Conservation (phyloP, 2,888 invertebrate genomes). For the Acronicta aceris region DNA sequence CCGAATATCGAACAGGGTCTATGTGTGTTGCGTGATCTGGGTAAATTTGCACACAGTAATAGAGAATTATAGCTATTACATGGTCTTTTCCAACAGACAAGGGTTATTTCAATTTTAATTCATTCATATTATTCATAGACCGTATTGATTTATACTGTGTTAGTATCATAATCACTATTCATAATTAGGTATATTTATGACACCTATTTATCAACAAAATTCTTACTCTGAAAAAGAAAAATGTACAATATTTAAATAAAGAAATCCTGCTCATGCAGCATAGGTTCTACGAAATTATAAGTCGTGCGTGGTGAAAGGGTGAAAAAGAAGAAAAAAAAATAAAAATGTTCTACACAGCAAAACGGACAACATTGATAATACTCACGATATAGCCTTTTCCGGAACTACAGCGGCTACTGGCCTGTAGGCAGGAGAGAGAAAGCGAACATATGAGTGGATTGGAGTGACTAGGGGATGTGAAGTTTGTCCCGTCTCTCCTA, state of each 20-base stretch:
- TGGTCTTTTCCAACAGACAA: slow-evolving; percentile 47
- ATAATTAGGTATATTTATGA: slow-evolving; percentile 31
- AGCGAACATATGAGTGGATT: slow-evolving; percentile 88
- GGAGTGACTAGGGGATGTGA: slow-evolving; percentile 81
- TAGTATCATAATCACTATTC: slow-evolving; percentile 31
- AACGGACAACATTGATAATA: slow-evolving; percentile 88
- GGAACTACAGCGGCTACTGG: slow-evolving; percentile 97
- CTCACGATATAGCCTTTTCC: slow-evolving; percentile 98
- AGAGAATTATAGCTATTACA: slow-evolving; percentile 81
- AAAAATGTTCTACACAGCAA: slow-evolving; percentile 60
- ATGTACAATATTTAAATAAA: slow-evolving; percentile 23
- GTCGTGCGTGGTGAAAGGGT: slow-evolving; percentile 63
- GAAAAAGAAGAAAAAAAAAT: slow-evolving; percentile 49
- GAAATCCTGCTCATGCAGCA: slow-evolving; percentile 56
- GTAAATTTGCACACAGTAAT: slow-evolving; percentile 85
- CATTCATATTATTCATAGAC: slow-evolving; percentile 39
- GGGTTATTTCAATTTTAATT: slow-evolving; percentile 42
- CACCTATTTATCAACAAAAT: slow-evolving; percentile 14
- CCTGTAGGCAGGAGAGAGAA: slow-evolving; percentile 91
- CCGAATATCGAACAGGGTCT: slow-evolving; percentile 85
- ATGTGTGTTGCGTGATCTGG: slow-evolving; percentile 85
- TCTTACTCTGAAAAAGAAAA: slow-evolving; percentile 6
- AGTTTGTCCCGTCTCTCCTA: slow-evolving; percentile 79
- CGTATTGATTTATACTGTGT: slow-evolving; percentile 39
- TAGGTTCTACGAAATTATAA: slow-evolving; percentile 50